phyloP scores from a whole-genome alignment of 2,113 vertebrate species.

The Ascaphus truei region DNA sequence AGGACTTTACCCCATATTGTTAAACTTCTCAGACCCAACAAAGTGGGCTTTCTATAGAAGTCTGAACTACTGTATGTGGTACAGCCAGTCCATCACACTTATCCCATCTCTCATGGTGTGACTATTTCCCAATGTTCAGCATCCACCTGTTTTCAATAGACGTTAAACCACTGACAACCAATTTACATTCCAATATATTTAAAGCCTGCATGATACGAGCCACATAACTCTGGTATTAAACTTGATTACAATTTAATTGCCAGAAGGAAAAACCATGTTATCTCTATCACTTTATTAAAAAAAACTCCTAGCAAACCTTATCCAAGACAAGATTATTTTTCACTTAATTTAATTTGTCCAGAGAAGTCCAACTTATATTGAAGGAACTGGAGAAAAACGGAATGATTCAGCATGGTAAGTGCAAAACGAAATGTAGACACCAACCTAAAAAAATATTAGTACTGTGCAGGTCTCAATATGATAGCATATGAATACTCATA shows the following conservation, averaged over 20 bases:
- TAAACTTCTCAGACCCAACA: no score
- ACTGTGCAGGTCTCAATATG: no score
- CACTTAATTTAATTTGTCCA: conserved; percentile 29
- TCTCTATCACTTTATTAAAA: conserved; percentile 31
- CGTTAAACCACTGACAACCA: conserved; percentile 18
- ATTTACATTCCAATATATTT: conserved; percentile 29
- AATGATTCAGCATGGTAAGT: no score
- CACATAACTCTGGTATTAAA: conserved; percentile 15
- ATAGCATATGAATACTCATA: no score
- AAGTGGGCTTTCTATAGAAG: no score
- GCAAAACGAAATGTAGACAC: no score
- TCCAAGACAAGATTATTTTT: conserved; percentile 26
- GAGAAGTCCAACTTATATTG: not conserved
- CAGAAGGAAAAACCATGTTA: conserved; percentile 31
- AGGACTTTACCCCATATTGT: no score
- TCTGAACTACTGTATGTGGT: no score
- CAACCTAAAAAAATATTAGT: no score
- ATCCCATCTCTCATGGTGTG: not conserved
- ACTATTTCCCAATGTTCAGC: conserved; percentile 35
- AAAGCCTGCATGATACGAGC: conserved; percentile 15
- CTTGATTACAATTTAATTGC: conserved; percentile 33
- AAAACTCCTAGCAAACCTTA: conserved; percentile 22
- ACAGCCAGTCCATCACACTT: no score
- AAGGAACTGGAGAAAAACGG: no score
- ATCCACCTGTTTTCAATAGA: conserved; percentile 35